Evolutionary conservation across 1,140 invertebrate species (phyloP).

Genomic region (Eurosta solidaginis): DNA sequence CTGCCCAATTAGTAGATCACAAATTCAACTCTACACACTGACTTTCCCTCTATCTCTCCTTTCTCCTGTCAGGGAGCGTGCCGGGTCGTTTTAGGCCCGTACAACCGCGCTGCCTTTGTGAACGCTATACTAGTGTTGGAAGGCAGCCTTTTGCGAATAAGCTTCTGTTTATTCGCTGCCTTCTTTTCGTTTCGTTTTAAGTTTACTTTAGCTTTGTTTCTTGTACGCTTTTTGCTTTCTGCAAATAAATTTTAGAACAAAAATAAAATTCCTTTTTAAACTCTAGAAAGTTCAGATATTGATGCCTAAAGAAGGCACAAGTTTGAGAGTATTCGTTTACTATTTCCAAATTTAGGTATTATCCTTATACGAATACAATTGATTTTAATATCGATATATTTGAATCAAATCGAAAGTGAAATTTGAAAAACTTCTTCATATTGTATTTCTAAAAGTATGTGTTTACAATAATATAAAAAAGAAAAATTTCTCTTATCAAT

Average conservation of each 20-base stretch:
- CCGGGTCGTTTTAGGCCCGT: too few species aligned
- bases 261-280: conserved; percentile 22
- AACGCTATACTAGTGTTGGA: background rate
- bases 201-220: background rate
- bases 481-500: too few species aligned
- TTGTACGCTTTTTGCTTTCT: conserved; percentile 27
- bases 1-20: background rate
- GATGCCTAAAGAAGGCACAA: background rate
- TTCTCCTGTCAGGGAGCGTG: background rate
- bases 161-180: background rate
- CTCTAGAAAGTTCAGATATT: background rate
- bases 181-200: background rate
- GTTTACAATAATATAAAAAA: background rate
- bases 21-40: conserved; percentile 7
- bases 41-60: background rate
- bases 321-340: background rate
- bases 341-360: background rate
- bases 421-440: background rate
- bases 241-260: conserved; percentile 31
- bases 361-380: background rate
- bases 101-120: too few species aligned
- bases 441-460: too few species aligned
- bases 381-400: background rate
- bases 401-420: background rate
- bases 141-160: background rate